Evolutionary conservation across 2,113 vertebrate species (phyloP).

Genomic region (Noctilio leporinus): DNA sequence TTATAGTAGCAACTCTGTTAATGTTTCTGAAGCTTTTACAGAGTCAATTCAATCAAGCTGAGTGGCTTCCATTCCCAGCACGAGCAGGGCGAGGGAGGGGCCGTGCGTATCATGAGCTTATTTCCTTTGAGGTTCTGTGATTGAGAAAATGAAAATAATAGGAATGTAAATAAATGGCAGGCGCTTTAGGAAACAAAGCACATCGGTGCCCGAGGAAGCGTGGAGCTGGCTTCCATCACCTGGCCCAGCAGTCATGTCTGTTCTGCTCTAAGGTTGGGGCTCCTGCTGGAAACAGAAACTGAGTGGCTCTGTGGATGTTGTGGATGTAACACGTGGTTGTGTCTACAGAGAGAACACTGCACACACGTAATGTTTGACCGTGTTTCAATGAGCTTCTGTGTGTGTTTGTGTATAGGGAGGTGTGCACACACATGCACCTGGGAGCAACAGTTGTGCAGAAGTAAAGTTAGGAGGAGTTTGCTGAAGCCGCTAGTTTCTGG

Average conservation of each 20-base stretch:
- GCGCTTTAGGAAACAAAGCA: constrained; percentile 43
- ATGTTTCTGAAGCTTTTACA: constrained; percentile 74
- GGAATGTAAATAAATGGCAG: constrained; percentile 55
- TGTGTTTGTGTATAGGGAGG: background rate
- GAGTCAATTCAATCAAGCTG: constrained; percentile 63
- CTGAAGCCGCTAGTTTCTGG: background rate
- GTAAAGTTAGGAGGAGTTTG: background rate
- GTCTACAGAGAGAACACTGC: background rate
- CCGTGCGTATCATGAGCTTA: constrained; percentile 52
- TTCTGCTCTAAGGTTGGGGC: constrained; percentile 54
- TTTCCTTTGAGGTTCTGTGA: constrained; percentile 70
- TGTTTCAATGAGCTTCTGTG: constrained; percentile 52
- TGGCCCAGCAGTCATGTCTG: constrained; percentile 42
- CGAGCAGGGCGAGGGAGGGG: constrained; percentile 47
- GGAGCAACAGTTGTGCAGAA: background rate
- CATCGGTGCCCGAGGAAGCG: background rate
- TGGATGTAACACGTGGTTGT: constrained; percentile 58
- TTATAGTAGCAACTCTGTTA: constrained; percentile 77
- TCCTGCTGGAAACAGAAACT: constrained; percentile 48
- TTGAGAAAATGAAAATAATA: constrained; percentile 61
- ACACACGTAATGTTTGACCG: constrained; percentile 62
- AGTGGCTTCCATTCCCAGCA: constrained; percentile 60
- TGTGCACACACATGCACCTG: background rate
- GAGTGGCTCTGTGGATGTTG: constrained; percentile 49
- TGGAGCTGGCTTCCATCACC: background rate